phyloP scores from a whole-genome alignment of 1,140 invertebrate genomes.

The Philotrypesis tridentata region DNA sequence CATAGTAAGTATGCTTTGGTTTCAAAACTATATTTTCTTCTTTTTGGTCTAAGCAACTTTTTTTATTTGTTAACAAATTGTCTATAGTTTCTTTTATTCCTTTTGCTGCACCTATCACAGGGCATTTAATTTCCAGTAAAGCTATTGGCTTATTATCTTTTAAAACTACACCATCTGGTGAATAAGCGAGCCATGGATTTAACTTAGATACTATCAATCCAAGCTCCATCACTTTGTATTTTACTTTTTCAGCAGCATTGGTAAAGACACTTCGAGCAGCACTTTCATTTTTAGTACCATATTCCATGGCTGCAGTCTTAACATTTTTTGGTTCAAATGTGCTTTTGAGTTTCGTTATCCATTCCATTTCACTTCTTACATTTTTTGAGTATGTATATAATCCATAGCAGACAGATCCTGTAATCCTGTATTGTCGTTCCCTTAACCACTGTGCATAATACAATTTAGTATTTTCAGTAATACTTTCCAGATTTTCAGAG shows the following conservation, averaged over 20 bases:
- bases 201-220: conserved; percentile 34
- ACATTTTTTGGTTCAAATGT: too few relatives aligned
- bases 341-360: too few relatives aligned
- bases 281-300: conserved; percentile 31
- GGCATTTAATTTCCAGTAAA: conserved; percentile 49
- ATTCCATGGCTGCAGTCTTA: neutral
- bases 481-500: too few relatives aligned
- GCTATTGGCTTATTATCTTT: conserved; percentile 7
- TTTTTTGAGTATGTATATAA: too few relatives aligned
- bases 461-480: too few relatives aligned
- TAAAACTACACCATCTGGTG: conserved; percentile 47
- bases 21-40: conserved; percentile 37
- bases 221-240: too few relatives aligned
- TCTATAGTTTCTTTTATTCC: neutral
- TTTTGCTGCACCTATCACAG: conserved; percentile 31
- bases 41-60: conserved; percentile 22
- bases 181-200: conserved; percentile 50
- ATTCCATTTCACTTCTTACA: too few relatives aligned
- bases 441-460: too few relatives aligned
- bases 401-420: too few relatives aligned
- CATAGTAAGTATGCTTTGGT: conserved; percentile 50
- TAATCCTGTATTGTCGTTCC: too few relatives aligned
- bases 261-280: conserved; percentile 32
- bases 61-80: neutral
- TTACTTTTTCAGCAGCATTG: too few relatives aligned